Conservation (phyloP, 2,888 invertebrate species). For the Acrocera orbiculus region DNA sequence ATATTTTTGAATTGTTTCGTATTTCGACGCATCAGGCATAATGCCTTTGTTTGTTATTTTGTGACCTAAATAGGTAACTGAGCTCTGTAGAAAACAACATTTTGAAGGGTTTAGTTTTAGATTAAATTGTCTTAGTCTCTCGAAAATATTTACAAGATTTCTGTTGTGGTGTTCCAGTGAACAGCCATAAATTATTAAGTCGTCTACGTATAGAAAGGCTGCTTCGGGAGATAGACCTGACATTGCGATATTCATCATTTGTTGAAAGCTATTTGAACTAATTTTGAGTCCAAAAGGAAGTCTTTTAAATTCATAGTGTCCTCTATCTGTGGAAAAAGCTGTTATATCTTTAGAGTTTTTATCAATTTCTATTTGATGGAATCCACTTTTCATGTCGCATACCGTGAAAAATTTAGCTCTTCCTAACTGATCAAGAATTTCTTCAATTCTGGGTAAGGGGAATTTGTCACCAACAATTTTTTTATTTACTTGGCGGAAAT, state of each 20-base stretch:
- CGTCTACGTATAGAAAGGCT: constrained; percentile 12
- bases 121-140: constrained; percentile 3
- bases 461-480: constrained; percentile 5
- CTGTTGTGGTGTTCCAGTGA: constrained; percentile 8
- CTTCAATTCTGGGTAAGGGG: constrained; percentile 6
- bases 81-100: constrained; percentile 8
- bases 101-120: constrained; percentile 4
- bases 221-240: constrained; percentile 4
- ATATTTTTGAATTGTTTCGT: too few species aligned
- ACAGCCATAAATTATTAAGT: constrained; percentile 11
- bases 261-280: constrained; percentile 6
- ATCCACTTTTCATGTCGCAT: constrained; percentile 1
- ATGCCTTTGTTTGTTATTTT: constrained; percentile 9
- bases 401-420: constrained; percentile 5
- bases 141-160: constrained; percentile 2
- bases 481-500: neutral
- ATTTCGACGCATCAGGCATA: constrained; percentile 11
- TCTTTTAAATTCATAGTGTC: constrained; percentile 5
- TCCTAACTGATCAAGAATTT: constrained; percentile 7
- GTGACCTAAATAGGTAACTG: constrained; percentile 10
- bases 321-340: constrained; percentile 3
- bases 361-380: constrained; percentile 6
- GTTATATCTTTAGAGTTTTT: constrained; percentile 3
- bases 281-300: constrained; percentile 6
- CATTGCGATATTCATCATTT: constrained; percentile 7